Evolutionary conservation across 2,113 vertebrate species (phyloP).

Genomic region (Saccopteryx leptura): DNA sequence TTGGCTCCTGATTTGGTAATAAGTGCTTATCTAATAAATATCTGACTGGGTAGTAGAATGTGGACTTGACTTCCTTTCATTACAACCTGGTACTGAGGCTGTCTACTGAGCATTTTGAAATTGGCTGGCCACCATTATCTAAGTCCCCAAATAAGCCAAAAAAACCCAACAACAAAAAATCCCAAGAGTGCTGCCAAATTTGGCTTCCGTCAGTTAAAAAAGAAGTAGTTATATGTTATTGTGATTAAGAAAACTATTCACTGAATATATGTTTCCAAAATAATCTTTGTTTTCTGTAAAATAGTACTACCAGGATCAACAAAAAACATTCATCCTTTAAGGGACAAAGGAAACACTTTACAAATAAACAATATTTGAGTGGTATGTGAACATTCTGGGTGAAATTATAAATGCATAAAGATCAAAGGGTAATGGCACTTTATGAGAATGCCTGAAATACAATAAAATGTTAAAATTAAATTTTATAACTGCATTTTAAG

Average conservation of each 20-base stretch:
- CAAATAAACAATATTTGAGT: constrained; percentile 40
- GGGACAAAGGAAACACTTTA: constrained; percentile 1
- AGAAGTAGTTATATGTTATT: background rate
- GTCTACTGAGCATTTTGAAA: background rate
- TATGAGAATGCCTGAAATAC: constrained; percentile 50
- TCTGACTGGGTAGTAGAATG: background rate
- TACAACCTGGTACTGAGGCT: background rate
- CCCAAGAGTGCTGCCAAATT: background rate
- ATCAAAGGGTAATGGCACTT: constrained; percentile 1
- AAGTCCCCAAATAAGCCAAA: background rate
- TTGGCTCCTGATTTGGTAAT: constrained; percentile 45
- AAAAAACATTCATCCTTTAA: background rate
- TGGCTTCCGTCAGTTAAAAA: constrained; percentile 18
- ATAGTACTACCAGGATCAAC: background rate
- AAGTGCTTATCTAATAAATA: constrained; percentile 31
- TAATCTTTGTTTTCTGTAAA: constrained; percentile 15
- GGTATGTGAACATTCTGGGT: constrained; percentile 20
- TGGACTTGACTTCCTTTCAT: constrained; percentile 22
- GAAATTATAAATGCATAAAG: constrained; percentile 50
- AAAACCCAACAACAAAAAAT: background rate
- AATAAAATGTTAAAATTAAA: constrained; percentile 56
- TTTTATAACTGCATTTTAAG: constrained; percentile 60
- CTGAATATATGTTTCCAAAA: constrained; percentile 54
- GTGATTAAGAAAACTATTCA: constrained; percentile 12
- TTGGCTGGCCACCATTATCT: background rate